These are phyloP conservation scores for Drosophila tanythrix DNA, from an alignment of 2,888 invertebrate genomes.

Conservation along the genomic window DNA sequence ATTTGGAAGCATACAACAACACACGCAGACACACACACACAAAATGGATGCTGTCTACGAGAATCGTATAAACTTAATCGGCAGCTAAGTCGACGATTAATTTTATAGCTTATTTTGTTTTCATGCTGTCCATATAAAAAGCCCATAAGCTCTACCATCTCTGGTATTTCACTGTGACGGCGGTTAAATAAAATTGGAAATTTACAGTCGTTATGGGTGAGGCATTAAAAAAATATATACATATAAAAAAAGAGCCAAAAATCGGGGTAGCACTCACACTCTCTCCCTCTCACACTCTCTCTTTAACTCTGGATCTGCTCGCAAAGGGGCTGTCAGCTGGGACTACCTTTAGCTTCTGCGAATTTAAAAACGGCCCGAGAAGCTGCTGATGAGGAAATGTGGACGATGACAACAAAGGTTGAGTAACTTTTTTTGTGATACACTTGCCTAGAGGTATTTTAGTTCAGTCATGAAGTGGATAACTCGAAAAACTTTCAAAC, in stretches of 20 bases:
- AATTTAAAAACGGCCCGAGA: conserved; percentile 44
- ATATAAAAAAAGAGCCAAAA: conserved; percentile 3
- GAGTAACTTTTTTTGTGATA: conserved; percentile 36
- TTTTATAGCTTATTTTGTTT: conserved; percentile 77
- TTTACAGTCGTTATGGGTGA: conserved; percentile 69
- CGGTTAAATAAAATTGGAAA: conserved; percentile 71
- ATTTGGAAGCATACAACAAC: conserved; percentile 3
- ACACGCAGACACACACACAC: conserved; percentile 1
- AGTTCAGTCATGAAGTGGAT: too few species aligned
- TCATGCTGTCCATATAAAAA: conserved; percentile 63
- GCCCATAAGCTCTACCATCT: conserved; percentile 52
- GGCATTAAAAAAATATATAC: conserved; percentile 11
- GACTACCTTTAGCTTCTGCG: conserved; percentile 74
- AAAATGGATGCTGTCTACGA: conserved; percentile 63
- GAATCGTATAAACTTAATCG: conserved; percentile 62
- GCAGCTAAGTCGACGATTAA: conserved; percentile 76
- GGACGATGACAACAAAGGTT: conserved; percentile 31
- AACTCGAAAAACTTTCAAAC: not conserved
- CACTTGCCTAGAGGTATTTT: conserved; percentile 9
- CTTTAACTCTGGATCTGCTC: conserved; percentile 6
- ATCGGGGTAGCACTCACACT: conserved; percentile 11
- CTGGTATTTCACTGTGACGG: conserved; percentile 46
- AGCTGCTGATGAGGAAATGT: conserved; percentile 21
- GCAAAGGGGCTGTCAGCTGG: conserved; percentile 38
- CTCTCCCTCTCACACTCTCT: not conserved